These are phyloP conservation scores for Chaetogeoica ovagalla DNA, from an alignment of 2,888 invertebrate species.

Conservation along the genomic window DNA sequence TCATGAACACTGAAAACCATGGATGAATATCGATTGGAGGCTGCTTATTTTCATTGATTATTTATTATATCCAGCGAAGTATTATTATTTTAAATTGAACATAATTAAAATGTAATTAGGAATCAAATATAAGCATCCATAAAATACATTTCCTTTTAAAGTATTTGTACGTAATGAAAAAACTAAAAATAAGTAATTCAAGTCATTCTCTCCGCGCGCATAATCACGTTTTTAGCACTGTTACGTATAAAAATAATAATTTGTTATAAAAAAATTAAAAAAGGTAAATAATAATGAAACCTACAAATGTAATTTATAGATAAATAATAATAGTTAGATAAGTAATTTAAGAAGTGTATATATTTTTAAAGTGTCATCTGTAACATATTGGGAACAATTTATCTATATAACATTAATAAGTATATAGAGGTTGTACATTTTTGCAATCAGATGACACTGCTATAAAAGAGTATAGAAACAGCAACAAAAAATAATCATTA, in stretches of 20 bases:
- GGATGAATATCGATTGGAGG: constrained; percentile 13
- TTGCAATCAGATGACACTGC: background rate
- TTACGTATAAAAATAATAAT: background rate
- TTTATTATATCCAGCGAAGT: constrained; percentile 45
- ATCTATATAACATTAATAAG: constrained; percentile 8
- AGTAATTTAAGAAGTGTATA: background rate
- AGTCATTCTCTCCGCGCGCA: constrained; percentile 1
- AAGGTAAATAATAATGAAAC: background rate
- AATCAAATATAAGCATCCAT: background rate
- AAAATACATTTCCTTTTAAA: background rate
- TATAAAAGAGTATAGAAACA: background rate
- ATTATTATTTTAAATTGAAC: constrained; percentile 9
- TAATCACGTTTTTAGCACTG: constrained; percentile 6
- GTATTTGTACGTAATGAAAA: background rate
- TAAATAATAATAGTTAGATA: background rate
- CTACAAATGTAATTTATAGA: background rate
- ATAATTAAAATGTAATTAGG: background rate
- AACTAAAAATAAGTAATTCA: background rate
- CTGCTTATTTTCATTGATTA: constrained; percentile 1
- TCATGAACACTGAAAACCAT: constrained; percentile 36
- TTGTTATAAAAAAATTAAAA: no score
- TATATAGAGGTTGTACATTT: background rate
- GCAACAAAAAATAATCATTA: background rate
- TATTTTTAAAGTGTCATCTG: constrained; percentile 7
- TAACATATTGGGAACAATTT: background rate